Conservation (phyloP, 2,888 invertebrate species). For the Apomyelois bistriatella region DNA sequence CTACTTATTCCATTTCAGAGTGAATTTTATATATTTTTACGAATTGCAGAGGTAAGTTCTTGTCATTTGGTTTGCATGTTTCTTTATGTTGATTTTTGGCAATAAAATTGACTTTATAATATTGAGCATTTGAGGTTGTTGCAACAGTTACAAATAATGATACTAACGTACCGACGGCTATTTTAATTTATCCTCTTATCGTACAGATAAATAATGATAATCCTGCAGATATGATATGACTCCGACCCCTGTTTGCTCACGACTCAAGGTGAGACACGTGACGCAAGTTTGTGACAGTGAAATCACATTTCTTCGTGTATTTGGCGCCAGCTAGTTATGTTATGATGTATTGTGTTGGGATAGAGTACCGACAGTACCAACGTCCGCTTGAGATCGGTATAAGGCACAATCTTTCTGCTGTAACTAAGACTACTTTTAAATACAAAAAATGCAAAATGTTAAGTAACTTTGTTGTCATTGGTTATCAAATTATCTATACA, state of each 20-base stretch:
- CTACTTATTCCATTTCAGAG: too few relatives aligned
- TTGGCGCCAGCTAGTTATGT: not conserved
- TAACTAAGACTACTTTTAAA: not conserved
- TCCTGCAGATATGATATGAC: slow-evolving; percentile 52
- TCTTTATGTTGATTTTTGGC: too few relatives aligned
- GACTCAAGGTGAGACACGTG: slow-evolving; percentile 32
- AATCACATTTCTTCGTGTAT: slow-evolving; percentile 10
- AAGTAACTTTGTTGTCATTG: too few relatives aligned
- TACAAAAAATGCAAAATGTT: not conserved
- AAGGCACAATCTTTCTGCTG: not conserved
- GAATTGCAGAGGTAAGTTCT: too few relatives aligned
- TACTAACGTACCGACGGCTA: slow-evolving; percentile 41
- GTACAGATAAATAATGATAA: slow-evolving; percentile 60
- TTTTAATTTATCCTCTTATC: slow-evolving; percentile 54
- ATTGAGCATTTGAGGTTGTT: too few relatives aligned
- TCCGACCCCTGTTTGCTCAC: slow-evolving; percentile 31
- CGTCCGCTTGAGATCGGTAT: not conserved
- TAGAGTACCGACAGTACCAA: not conserved
- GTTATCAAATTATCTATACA: too few relatives aligned
- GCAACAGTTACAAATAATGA: too few relatives aligned
- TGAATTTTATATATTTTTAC: too few relatives aligned
- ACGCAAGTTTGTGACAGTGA: slow-evolving; percentile 12
- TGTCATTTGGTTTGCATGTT: too few relatives aligned
- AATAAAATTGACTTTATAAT: too few relatives aligned
- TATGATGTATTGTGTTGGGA: not conserved